Percentiles rank a stretch among this genome's conserved stretches.
These are phyloP conservation scores for Vicugna pacos DNA, from an alignment of 2,113 vertebrate genomes.

Conservation along the genomic window DNA sequence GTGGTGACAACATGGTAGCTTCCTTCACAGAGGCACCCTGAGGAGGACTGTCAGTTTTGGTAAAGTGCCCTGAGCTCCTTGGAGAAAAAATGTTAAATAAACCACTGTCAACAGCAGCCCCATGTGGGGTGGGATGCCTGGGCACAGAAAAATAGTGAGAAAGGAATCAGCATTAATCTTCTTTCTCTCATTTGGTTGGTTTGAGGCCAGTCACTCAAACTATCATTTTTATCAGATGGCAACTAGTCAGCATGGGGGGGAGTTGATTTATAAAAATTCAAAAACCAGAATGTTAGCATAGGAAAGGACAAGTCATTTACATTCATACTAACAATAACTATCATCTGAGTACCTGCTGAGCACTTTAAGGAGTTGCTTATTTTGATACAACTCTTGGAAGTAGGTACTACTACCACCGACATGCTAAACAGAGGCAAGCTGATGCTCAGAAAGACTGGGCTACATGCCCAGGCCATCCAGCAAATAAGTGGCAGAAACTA, in stretches of 20 bases:
- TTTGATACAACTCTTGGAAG: conserved; percentile 7
- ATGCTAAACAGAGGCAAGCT: background rate
- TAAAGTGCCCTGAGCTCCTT: background rate
- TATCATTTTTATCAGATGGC: conserved; percentile 39
- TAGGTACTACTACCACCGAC: background rate
- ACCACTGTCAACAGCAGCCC: background rate
- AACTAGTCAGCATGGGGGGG: background rate
- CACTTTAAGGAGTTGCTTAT: background rate
- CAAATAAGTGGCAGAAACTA: background rate
- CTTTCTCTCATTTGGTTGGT: conserved; percentile 45
- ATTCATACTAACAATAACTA: background rate
- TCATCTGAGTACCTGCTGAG: background rate
- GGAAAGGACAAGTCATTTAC: background rate
- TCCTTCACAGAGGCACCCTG: background rate
- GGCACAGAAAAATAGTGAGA: background rate
- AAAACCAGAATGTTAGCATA: conserved; percentile 25
- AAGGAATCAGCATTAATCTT: background rate
- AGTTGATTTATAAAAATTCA: conserved; percentile 25
- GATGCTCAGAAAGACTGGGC: background rate
- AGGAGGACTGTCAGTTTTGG: conserved; percentile 7
- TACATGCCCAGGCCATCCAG: background rate
- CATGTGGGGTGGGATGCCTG: background rate
- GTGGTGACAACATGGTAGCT: background rate
- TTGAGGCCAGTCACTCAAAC: conserved; percentile 23
- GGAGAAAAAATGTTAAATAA: conserved; percentile 49